A percentile compares a stretch with the other conserved stretches of the same genome.
phyloP scores from a whole-genome alignment of 1,140 invertebrate species.

The Drosophila santomea region DNA sequence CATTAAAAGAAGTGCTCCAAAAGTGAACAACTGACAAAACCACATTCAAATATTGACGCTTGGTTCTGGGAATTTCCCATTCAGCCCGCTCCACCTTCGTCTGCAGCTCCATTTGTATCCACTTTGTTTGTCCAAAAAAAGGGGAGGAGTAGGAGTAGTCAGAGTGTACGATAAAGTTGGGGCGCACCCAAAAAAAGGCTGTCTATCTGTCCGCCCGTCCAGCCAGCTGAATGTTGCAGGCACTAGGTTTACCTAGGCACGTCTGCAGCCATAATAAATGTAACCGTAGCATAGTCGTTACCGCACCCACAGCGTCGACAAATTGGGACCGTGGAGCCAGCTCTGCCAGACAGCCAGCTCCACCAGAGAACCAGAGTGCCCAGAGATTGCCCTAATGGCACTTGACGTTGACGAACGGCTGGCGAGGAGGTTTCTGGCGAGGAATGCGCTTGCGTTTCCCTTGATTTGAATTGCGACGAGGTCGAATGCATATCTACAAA shows the following conservation, averaged over 20 bases:
- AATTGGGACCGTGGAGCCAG: constrained; percentile 37
- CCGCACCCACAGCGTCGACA: constrained; percentile 52
- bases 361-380: no score
- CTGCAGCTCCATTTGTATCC: constrained; percentile 42
- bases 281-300: constrained; percentile 23
- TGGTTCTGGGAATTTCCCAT: constrained; percentile 63
- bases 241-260: constrained; percentile 27
- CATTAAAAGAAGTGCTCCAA: constrained; percentile 67
- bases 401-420: constrained; percentile 71
- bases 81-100: neutral
- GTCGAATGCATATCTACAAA: constrained; percentile 25
- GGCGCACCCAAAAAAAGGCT: constrained; percentile 61
- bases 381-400: constrained; percentile 72
- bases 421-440: constrained; percentile 15
- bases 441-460: constrained; percentile 47
- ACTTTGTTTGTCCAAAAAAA: constrained; percentile 46
- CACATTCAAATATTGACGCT: constrained; percentile 70
- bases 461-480: constrained; percentile 45
- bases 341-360: constrained; percentile 7
- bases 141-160: constrained; percentile 1
- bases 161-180: constrained; percentile 32
- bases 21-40: constrained; percentile 34
- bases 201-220: constrained; percentile 1
- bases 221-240: constrained; percentile 31
- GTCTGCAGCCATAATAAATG: constrained; percentile 25